Evolutionary conservation across 2,113 vertebrate genomes (phyloP).

Genomic region (Grallaria varia): DNA sequence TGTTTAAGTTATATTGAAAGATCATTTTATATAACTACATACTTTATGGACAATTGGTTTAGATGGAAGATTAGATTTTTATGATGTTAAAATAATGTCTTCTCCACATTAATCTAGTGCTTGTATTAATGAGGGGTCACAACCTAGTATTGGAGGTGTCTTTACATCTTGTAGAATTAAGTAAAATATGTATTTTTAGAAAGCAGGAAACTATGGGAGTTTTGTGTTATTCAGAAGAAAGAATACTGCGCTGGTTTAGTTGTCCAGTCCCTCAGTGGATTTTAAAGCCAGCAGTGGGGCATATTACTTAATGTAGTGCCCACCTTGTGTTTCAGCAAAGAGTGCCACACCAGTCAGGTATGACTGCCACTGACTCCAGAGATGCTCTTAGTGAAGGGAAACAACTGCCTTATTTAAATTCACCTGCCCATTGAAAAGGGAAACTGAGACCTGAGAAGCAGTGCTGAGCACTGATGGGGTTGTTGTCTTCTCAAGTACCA

Average conservation of each 20-base stretch:
- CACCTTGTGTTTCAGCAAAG: neutral
- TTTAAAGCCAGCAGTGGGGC: neutral
- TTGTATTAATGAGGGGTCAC: neutral
- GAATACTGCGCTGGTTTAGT: neutral
- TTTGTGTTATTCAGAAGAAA: neutral
- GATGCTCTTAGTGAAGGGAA: neutral
- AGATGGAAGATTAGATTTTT: neutral
- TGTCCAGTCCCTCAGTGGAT: neutral
- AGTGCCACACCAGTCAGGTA: neutral
- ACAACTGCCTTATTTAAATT: neutral
- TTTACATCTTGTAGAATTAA: neutral
- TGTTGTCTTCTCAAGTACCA: neutral
- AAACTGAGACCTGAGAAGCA: neutral
- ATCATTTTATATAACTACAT: neutral
- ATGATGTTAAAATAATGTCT: neutral
- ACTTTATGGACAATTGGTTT: neutral
- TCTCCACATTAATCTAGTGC: neutral
- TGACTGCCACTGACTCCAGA: neutral
- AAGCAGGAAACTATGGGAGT: neutral
- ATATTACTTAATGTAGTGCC: neutral
- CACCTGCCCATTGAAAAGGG: rapidly evolving
- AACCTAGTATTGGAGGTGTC: neutral
- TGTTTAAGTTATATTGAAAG: neutral
- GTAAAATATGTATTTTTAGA: neutral
- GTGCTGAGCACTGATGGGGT: neutral